Percentiles rank a stretch among this genome's conserved stretches.
Evolutionary conservation across 2,113 vertebrate genomes (phyloP).

Genomic region (Heterochromis multidens): DNA sequence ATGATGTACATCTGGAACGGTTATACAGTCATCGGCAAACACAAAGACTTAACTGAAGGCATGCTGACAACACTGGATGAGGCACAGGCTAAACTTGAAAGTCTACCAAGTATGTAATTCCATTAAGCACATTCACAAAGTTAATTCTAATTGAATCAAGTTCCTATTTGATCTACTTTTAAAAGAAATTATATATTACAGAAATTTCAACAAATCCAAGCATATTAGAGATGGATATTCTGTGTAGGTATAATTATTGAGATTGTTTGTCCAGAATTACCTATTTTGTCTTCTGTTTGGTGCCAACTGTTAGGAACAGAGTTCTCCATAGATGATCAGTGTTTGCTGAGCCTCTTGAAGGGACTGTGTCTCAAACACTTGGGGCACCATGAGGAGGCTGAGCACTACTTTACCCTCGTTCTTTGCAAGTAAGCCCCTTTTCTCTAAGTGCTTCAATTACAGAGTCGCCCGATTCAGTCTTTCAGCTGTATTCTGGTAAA

Average conservation of each 20-base stretch:
- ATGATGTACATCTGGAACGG: constrained; percentile 99
- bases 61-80: constrained; percentile 88
- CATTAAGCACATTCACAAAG: neutral
- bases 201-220: neutral
- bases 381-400: constrained; percentile 84
- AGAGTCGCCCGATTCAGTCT: neutral
- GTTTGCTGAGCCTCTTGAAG: constrained; percentile 89
- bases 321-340: constrained; percentile 87
- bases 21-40: constrained; percentile 94
- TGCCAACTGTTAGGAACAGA: constrained; percentile 77
- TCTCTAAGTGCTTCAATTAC: neutral
- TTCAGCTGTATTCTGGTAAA: neutral
- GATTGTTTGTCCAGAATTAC: neutral
- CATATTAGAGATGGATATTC: neutral
- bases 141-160: neutral
- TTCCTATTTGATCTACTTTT: neutral
- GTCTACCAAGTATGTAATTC: constrained; percentile 77
- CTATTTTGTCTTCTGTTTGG: neutral
- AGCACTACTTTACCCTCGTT: constrained; percentile 92
- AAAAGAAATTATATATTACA: neutral
- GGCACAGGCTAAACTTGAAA: constrained; percentile 82
- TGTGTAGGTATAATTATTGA: neutral
- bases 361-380: constrained; percentile 94
- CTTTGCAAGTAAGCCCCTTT: constrained; percentile 83
- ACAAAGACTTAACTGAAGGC: constrained; percentile 87